Evolutionary conservation across 2,888 invertebrate species (phyloP).

Genomic region (Chloromyia formosa): DNA sequence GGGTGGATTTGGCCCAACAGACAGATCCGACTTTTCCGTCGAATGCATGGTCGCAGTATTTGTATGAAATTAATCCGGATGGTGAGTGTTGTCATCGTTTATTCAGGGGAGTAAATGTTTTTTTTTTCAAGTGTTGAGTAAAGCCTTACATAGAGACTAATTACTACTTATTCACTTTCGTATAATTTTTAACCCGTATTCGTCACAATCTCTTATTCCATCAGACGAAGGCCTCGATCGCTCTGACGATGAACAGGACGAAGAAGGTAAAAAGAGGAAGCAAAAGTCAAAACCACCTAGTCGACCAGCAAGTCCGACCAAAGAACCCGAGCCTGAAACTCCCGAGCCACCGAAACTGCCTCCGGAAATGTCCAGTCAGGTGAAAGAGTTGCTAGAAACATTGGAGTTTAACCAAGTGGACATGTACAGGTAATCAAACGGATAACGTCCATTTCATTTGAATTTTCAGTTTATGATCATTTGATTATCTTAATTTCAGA

Average conservation of each 20-base stretch:
- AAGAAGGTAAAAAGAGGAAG: conserved; percentile 56
- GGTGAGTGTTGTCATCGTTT: too few species aligned
- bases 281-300: conserved; percentile 50
- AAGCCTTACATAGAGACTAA: too few species aligned
- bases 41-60: conserved; percentile 76
- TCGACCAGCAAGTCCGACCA: conserved; percentile 48
- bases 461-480: too few species aligned
- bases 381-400: conserved; percentile 58
- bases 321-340: conserved; percentile 44
- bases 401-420: conserved; percentile 64
- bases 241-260: conserved; percentile 56
- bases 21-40: conserved; percentile 74
- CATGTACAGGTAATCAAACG: conserved; percentile 59
- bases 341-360: conserved; percentile 53
- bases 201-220: too few species aligned
- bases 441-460: background rate
- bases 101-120: background rate
- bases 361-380: conserved; percentile 57
- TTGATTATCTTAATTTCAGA: conserved; percentile 50
- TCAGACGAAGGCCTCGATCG: conserved; percentile 55
- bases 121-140: too few species aligned
- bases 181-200: too few species aligned
- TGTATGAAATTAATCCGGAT: conserved; percentile 62
- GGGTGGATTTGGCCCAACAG: conserved; percentile 68
- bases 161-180: too few species aligned